Evolutionary conservation across 2,888 invertebrate genomes (phyloP), one percentile per base, ranked within the genome.

Genomic region (Meliscaeva auricollis): DNA sequence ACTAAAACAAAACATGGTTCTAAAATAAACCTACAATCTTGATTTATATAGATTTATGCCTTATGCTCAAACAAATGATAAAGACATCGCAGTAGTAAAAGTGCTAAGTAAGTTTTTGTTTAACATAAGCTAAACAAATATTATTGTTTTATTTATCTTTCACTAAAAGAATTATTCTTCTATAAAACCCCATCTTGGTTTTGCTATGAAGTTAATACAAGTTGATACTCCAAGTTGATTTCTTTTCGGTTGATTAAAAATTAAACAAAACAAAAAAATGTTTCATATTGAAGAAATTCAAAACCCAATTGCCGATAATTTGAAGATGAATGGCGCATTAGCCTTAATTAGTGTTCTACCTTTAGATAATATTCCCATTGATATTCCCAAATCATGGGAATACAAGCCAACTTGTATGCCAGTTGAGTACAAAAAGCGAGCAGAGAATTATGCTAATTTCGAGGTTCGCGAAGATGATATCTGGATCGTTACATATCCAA

Each of bases 381-480:
- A 41, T 0, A 46, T 68, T 48, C 41, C 68, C 4, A 32, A 41
- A 3, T 11, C n/a, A 9, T 76, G 38, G 58, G 48, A 48, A 26
- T 58, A 58, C 1, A 38, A 50, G 4, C 50, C 68, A 41, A 76
- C 76, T 13, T 76, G 58, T 22, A 76, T 76, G 76, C 68, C 76
- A 48, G 30, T 41, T 2, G 5, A 17, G 0, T 76, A 76, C 13
- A 11, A 26, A 13, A 48, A 8, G 4, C 35, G n/a, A 20, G 68
- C 76, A 6, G 48, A 76, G n/a, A n/a, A 35, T 0, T 58, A 41
- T 58, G 76, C 76, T 13, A 83, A 76, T n/a, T 87, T 87, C 62
- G 56, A 84, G 56, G 80, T 88, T 13, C 83, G 78, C 3, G 69
- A 83, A 2, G 87, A 87, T 62, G 88, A 88, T 60, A 54, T 87